Evolutionary conservation across 2,797 vertebrate genomes (phyloP).

Genomic region (Etheostoma perlongum): DNA sequence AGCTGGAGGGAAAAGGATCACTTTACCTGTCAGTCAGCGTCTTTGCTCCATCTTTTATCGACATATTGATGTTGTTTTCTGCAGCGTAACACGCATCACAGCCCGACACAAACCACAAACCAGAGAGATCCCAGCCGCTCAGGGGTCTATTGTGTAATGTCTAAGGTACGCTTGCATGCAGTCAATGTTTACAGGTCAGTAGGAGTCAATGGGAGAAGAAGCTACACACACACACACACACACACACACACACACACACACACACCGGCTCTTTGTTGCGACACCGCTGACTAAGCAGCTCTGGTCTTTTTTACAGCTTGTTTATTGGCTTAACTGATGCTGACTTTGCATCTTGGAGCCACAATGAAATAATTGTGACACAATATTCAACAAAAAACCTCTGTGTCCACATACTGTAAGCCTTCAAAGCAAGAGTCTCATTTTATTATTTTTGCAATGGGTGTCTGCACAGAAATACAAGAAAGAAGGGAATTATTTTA

Average conservation of each 20-base stretch:
- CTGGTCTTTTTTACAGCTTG: conserved; percentile 30
- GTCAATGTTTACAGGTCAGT: conserved; percentile 50
- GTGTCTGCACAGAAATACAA: background rate
- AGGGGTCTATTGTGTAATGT: conserved; percentile 41
- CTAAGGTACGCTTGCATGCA: conserved; percentile 24
- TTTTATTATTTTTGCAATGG: background rate
- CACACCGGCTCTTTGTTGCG: conserved; percentile 26
- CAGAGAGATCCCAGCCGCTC: conserved; percentile 25
- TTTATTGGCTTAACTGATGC: conserved; percentile 47
- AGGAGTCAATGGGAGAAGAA: conserved; percentile 28
- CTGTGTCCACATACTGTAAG: conserved; percentile 1
- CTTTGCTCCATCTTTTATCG: background rate
- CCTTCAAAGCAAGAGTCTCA: background rate
- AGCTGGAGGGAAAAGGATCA: background rate
- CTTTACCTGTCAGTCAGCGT: background rate
- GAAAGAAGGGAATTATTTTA: background rate
- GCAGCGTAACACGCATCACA: background rate
- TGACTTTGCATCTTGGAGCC: conserved; percentile 52
- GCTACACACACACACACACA: conserved; percentile 13
- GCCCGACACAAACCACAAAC: background rate
- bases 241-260: conserved; percentile 8
- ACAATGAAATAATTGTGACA: conserved; percentile 50
- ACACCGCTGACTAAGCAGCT: conserved; percentile 50
- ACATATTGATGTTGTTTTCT: background rate
- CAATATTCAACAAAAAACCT: conserved; percentile 34